A percentile compares a stretch with the other conserved stretches of the same genome.
Evolutionary conservation across 2,888 invertebrate species (phyloP).

Genomic region (Psococerastis gibbosa): DNA sequence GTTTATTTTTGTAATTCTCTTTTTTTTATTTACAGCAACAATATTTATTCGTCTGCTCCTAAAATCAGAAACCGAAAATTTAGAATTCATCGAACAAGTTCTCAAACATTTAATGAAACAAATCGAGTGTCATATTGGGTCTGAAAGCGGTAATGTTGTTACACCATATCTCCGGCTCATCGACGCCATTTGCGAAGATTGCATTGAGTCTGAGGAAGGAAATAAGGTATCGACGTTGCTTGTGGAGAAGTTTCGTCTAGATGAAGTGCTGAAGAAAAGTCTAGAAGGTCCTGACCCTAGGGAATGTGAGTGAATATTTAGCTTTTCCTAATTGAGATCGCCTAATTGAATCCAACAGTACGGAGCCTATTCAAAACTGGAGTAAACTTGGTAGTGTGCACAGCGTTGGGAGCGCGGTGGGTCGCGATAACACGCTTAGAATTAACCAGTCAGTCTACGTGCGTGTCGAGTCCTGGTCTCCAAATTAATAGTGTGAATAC

Average conservation of each 20-base stretch:
- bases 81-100: not conserved
- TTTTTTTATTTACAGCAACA: not conserved
- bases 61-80: not conserved
- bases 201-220: not conserved
- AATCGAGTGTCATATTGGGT: not conserved
- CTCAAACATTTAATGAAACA: not conserved
- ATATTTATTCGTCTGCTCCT: not conserved
- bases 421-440: too few species aligned
- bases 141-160: too few species aligned
- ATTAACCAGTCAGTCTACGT: too few species aligned
- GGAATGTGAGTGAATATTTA: not conserved
- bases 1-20: too few species aligned
- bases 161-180: not conserved
- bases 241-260: not conserved
- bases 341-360: too few species aligned
- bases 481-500: too few species aligned
- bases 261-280: not conserved
- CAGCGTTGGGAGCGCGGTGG: too few species aligned
- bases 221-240: not conserved
- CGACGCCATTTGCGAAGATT: not conserved
- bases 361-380: too few species aligned
- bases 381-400: too few species aligned
- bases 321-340: not conserved
- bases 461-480: too few species aligned
- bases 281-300: not conserved